Evolutionary conservation across 2,113 vertebrate species (phyloP), one percentile per base, ranked within the genome.

Genomic region (Parotia lawesii): DNA sequence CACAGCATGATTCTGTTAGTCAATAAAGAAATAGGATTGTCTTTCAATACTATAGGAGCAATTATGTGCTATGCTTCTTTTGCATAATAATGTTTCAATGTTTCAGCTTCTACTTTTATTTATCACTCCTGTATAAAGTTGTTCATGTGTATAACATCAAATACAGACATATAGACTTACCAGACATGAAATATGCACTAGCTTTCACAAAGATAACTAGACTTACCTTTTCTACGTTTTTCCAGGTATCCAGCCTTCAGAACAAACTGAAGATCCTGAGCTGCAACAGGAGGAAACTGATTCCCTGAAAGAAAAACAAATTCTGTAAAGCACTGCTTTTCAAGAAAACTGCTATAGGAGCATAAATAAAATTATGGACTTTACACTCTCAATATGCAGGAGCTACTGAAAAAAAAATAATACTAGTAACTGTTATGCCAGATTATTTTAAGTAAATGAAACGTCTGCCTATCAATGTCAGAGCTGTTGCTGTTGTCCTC

Each of bases 201-300:
- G 21, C 27, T 92, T 66, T 65, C 29, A 67, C 37, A 62, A 48
- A 78, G 23, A 33, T 1, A 76, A 11, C 35, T 60, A 28, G 37
- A 78, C 67, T 82, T 95, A 98, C 99, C 99, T 98, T 99, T 99
- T 88, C 99, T 98, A 60, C 99, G 99, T 96, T 99, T 99, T 97
- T 99, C 99, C 65, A 99, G 98, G 94, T 99, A 99, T 61, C 99
- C 99, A 54, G 98, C 97, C 93, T 99, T 99, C 82, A 99, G 97
- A 93, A 99, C 97, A 74, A 97, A 98, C 10, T 93, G 96, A 85
- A 99, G 98, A 87, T 99, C 99, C 90, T 99, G 99, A 51, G 98
- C 99, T 56, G 99, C 98, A 95, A 99, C 76, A 38, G 98, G 98
- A 95, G 98, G 98, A 85, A 98, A 98, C 76, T 98, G 98, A 89